phyloP scores from a whole-genome alignment of 2,797 vertebrate genomes.

The Nannoperca obscura region DNA sequence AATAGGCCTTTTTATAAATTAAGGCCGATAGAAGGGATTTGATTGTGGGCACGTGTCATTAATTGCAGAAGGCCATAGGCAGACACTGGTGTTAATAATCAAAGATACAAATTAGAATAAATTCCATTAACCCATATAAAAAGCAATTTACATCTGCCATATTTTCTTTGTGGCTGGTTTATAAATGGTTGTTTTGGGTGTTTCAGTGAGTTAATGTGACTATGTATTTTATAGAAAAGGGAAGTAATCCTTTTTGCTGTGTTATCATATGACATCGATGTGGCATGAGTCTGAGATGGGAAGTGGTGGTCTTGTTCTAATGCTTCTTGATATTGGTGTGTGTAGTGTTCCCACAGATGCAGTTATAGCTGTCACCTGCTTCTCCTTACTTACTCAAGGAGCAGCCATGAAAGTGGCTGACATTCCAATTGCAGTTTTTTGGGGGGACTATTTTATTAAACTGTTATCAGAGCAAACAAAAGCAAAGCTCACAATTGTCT shows the following conservation, averaged over 20 bases:
- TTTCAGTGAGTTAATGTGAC: neutral
- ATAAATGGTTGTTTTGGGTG: neutral
- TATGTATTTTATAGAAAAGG: constrained; percentile 15
- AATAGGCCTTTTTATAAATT: too few relatives aligned
- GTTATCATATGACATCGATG: constrained; percentile 32
- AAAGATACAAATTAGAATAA: neutral
- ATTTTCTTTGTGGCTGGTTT: neutral
- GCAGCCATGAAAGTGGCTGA: constrained; percentile 28
- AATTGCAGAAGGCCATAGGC: neutral
- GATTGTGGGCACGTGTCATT: neutral
- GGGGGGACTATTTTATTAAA: neutral
- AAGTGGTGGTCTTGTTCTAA: constrained; percentile 30
- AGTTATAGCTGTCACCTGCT: constrained; percentile 3
- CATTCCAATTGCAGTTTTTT: constrained; percentile 33
- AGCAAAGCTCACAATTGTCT: constrained; percentile 3
- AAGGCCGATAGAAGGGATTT: neutral
- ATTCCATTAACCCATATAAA: neutral
- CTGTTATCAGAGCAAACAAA: neutral
- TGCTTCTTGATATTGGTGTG: constrained; percentile 12
- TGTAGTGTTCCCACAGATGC: constrained; percentile 31
- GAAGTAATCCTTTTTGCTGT: neutral
- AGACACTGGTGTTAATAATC: neutral
- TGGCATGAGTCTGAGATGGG: constrained; percentile 20
- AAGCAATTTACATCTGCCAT: neutral
- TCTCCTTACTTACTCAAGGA: neutral